A percentile compares a stretch with the other conserved stretches of the same genome.
Evolutionary conservation across 2,113 vertebrate species (phyloP).

Genomic region (Semnopithecus entellus): DNA sequence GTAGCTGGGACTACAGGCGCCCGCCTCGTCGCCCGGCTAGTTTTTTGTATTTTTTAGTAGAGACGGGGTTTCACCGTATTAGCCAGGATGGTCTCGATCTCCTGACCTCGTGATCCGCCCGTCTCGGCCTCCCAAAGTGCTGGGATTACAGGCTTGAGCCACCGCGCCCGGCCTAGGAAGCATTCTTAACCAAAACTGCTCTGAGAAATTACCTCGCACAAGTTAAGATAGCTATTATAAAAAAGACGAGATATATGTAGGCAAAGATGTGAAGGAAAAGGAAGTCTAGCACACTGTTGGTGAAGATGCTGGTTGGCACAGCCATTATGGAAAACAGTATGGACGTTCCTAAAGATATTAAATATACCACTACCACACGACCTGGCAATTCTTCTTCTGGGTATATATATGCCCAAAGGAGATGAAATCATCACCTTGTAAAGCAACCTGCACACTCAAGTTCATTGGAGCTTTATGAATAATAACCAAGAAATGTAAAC

Average conservation of each 20-base stretch:
- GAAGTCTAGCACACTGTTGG: neutral
- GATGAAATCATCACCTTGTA: neutral
- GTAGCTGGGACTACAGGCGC: no score
- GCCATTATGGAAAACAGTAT: neutral
- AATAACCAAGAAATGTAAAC: neutral
- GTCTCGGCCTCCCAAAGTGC: no score
- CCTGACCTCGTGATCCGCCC: no score
- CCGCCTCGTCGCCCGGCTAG: no score
- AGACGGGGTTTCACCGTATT: no score
- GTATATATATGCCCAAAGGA: neutral
- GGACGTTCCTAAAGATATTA: neutral
- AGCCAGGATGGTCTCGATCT: no score
- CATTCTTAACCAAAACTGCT: no score
- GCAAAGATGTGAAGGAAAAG: neutral
- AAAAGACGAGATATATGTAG: neutral
- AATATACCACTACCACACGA: neutral
- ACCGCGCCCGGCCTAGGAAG: no score
- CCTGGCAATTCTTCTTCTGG: neutral
- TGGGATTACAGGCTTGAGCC: no score
- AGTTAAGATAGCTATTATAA: neutral
- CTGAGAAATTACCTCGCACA: no score
- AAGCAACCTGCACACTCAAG: neutral
- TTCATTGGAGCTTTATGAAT: neutral
- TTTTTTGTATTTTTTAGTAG: no score
- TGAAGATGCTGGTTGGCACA: neutral